Percentiles rank a stretch among this genome's conserved stretches.
Evolutionary conservation across 37 sponge, comb jelly and placozoan genomes (phyloP).

Genomic region (Aphrocallistes beatrix): DNA sequence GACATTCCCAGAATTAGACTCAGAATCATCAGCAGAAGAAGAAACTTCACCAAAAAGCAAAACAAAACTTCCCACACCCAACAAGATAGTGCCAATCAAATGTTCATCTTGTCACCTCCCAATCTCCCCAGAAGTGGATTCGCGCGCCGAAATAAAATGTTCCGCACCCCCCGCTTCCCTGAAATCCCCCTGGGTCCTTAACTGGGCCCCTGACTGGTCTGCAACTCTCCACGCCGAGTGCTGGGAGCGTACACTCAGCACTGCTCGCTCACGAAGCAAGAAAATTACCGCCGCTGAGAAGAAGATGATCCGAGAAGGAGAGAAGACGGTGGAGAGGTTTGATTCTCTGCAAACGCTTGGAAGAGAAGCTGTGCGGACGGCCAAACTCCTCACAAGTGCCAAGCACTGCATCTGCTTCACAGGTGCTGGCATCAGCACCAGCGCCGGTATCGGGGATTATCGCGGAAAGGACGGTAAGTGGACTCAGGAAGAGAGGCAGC

Average conservation of each 20-base stretch:
- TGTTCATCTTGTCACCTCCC: background rate
- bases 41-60: background rate
- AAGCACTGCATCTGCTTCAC: slow-evolving; percentile 42
- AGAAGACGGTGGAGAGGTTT: slow-evolving; percentile 41
- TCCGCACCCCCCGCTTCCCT: background rate
- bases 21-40: background rate
- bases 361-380: slow-evolving; percentile 25
- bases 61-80: background rate
- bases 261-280: slow-evolving; percentile 20
- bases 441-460: slow-evolving; percentile 61
- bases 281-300: slow-evolving; percentile 30
- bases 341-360: slow-evolving; percentile 22
- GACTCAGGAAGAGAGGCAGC: slow-evolving; percentile 40
- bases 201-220: background rate
- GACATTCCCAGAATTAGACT: background rate
- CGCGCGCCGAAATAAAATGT: background rate
- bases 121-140: background rate
- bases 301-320: slow-evolving; percentile 34
- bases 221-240: slow-evolving; percentile 35
- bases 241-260: slow-evolving; percentile 35
- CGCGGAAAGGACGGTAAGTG: slow-evolving; percentile 57
- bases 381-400: slow-evolving; percentile 17
- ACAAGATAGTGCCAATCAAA: background rate
- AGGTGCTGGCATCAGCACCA: slow-evolving; percentile 56
- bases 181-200: background rate